Evolutionary conservation across 1,140 invertebrate genomes (phyloP), one percentile per base, ranked within the genome.

Genomic region (Drosophila navojoa): DNA sequence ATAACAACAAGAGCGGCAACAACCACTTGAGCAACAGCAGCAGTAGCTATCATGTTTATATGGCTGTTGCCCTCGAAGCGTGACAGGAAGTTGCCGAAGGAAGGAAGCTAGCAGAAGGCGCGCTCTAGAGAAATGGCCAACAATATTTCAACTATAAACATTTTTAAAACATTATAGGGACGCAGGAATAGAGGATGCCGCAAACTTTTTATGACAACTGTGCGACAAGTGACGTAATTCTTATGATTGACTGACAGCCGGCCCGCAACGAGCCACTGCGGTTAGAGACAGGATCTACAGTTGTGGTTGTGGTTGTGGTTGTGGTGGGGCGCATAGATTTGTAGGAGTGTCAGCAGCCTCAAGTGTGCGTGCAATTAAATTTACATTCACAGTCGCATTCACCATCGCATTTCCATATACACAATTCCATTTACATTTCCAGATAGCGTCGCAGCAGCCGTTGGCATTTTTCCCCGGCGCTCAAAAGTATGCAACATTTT

Each of bases 401-500:
- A 29, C 49, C 29, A 13, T 52, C 49, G 1, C 63, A 84, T 58
- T 50, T 11, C 4, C 53, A 63, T 67, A 70, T 63, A 49, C 60
- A 79, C 60, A 77, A 32, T 40, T 15, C 5, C 53, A 63, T 67
- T 76, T 66, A 50, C 67, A 69, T 35, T 54, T 75, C 27, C 68
- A 61, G 60, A 77, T 59, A 70, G 64, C 66, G 53, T 42, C 67
- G 60, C 73, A 71, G 49, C 50, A 72, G 62, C 49, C 70, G 54
- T 15, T 40, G 67, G 19, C 69, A 82, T 69, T 79, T 81, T 82
- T 79, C 60, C 79, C 55, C 59, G 47, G 57, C 76, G 62, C 79
- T 69, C 53, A 25, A 52, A 87, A 87, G 82, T 87, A 82, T 87
- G 82, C 82, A 87, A 82, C 84, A 87, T 71, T 79, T 87, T 86